These are phyloP conservation scores for Ganaspis sp. DNA, from an alignment of 1,140 invertebrate genomes.

Conservation along the genomic window DNA sequence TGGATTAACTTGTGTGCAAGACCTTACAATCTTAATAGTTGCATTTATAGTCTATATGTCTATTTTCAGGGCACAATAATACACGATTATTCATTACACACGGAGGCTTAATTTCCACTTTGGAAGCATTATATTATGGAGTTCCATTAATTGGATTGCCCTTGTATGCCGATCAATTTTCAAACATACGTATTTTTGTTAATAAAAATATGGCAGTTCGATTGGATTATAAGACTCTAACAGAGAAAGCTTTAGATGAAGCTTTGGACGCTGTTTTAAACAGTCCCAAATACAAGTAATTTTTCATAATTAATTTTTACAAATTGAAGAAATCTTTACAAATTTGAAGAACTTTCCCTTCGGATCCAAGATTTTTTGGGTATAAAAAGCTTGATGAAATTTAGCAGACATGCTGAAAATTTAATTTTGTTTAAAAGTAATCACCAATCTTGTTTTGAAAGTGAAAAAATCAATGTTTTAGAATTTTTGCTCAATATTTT, in stretches of 20 bases:
- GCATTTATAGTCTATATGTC: no score
- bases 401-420: no score
- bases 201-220: conserved; percentile 42
- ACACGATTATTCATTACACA: conserved; percentile 72
- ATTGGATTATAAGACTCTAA: background rate
- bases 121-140: conserved; percentile 67
- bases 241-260: background rate
- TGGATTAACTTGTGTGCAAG: no score
- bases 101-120: conserved; percentile 72
- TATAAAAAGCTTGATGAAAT: no score
- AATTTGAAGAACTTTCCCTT: background rate
- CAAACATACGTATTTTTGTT: conserved; percentile 48
- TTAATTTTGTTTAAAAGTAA: no score
- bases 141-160: conserved; percentile 66
- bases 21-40: no score
- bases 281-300: conserved; percentile 55
- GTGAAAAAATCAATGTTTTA: no score
- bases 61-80: conserved; percentile 53
- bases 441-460: no score
- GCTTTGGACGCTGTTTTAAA: background rate
- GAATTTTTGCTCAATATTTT: no score
- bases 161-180: conserved; percentile 71
- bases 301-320: background rate
- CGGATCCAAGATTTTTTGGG: no score
- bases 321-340: no score